Conservation (phyloP, 2,888 invertebrate genomes). For the Galeopsomyia nigrocyanea region DNA sequence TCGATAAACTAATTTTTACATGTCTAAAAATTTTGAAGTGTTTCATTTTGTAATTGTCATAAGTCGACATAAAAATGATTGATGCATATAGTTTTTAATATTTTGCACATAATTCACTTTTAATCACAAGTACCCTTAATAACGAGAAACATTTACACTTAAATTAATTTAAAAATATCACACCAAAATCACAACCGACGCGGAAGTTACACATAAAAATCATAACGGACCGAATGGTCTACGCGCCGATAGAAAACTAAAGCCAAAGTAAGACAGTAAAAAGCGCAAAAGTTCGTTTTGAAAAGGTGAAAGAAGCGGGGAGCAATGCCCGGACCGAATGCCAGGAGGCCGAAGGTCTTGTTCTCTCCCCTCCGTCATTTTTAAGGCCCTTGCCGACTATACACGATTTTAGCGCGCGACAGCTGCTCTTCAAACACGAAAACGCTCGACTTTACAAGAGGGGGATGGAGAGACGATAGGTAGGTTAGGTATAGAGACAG, state of each 20-base stretch:
- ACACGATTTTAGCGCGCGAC: slow-evolving; percentile 25
- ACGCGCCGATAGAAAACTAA: slow-evolving; percentile 20
- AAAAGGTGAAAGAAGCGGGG: slow-evolving; percentile 5
- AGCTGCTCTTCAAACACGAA: slow-evolving; percentile 31
- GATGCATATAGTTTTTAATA: no score
- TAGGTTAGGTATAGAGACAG: not conserved
- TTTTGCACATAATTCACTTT: no score
- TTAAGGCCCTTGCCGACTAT: slow-evolving; percentile 10
- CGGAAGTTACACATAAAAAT: not conserved
- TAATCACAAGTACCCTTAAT: no score
- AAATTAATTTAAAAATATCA: not conserved
- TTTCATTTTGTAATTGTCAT: no score
- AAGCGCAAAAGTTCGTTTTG: slow-evolving; percentile 4
- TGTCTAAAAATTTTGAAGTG: no score
- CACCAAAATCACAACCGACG: not conserved
- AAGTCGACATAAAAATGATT: no score
- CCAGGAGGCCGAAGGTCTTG: slow-evolving; percentile 8
- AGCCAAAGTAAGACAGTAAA: slow-evolving; percentile 18
- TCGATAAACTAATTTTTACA: no score
- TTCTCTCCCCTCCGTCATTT: slow-evolving; percentile 36
- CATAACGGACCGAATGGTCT: not conserved
- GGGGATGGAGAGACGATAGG: not conserved
- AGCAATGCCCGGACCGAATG: slow-evolving; percentile 5
- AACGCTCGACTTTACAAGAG: slow-evolving; percentile 11
- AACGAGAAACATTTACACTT: not conserved